Base-by-base conservation (phyloP, 2,113 vertebrate genomes). In the Dermatemys mawii region DNA sequence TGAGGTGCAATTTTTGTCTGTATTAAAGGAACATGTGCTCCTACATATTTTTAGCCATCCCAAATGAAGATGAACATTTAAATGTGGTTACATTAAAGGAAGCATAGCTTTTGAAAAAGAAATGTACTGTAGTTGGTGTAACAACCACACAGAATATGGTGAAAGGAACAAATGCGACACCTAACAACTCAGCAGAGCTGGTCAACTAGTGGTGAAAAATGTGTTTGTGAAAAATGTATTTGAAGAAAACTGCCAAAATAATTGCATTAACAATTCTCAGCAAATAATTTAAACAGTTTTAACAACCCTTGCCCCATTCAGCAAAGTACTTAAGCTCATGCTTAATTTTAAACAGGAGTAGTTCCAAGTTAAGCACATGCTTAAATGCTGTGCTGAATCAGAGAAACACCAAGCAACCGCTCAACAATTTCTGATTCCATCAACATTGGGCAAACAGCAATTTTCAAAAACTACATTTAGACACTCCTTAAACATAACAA, bases 391-490 rank as follows among this genome's bases (percentile, higher is more conserved):
- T 35, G 32, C 32, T 57, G 53, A 14, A 78, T 78, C 46, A 38
- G 44, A 32, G 32, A 41, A 14, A 57, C 16, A 78, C 44, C 11
- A 17, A 78, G 73, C 54, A 24, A 57, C 54, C 26, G 11, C 32
- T 86, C 32, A 49, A 49, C 5, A 90, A 5, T 7, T 83, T 50
- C 67, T 85, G 26, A 89, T 76, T 5, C 26, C 11, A 87, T 81
- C 50, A 48, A 5, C 79, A 44, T 4, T 51, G 46, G 49, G 48
- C 48, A 87, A 81, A 16, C 14, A 81, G 86, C 26, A 5, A 60
- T 5, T 86, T 0, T 0, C 3, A 6, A 81, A 2, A 79, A n/a
- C 7, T 49, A 5, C 5, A 41, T 9, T 44, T 80, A n/a, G 1
- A 41, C 27, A 46, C 8, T 70, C 16, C 9, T 44, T 22, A 46